phyloP scores from a whole-genome alignment of 2,797 vertebrate genomes.

The Peromyscus melanophrys region DNA sequence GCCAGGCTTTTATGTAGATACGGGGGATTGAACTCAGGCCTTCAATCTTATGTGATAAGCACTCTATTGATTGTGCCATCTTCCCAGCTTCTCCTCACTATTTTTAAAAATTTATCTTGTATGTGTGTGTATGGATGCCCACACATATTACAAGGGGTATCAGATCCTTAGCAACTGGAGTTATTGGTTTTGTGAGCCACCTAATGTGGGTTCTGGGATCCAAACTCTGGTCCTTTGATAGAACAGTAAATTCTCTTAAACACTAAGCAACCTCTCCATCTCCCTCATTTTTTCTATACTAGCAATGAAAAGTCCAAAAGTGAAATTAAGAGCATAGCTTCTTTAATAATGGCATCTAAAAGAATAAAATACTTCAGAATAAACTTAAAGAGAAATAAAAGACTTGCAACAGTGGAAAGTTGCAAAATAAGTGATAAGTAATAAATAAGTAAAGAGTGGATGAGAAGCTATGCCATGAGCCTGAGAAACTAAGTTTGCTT shows the following conservation, averaged over 20 bases:
- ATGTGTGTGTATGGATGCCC: neutral
- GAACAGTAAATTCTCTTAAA: neutral
- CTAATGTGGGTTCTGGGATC: neutral
- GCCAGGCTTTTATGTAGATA: neutral
- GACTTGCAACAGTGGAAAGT: neutral
- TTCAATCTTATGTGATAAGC: neutral
- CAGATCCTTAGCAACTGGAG: neutral
- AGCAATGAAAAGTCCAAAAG: neutral
- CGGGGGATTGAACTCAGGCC: neutral
- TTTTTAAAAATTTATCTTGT: neutral
- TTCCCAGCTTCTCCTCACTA: neutral
- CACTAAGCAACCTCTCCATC: neutral
- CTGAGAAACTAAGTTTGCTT: neutral
- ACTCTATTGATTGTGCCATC: neutral
- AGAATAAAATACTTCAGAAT: slow-evolving; percentile 33
- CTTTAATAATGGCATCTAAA: slow-evolving; percentile 2
- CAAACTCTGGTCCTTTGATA: neutral
- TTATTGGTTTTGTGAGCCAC: neutral
- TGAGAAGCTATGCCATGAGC: neutral
- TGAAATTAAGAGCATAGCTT: neutral
- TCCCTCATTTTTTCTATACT: neutral
- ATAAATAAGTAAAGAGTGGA: neutral
- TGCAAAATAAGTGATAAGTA: neutral
- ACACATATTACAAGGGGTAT: neutral
- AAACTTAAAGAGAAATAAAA: slow-evolving; percentile 21